Evolutionary conservation across 2,888 invertebrate genomes (phyloP).

Genomic region (Drosophila ezoana): DNA sequence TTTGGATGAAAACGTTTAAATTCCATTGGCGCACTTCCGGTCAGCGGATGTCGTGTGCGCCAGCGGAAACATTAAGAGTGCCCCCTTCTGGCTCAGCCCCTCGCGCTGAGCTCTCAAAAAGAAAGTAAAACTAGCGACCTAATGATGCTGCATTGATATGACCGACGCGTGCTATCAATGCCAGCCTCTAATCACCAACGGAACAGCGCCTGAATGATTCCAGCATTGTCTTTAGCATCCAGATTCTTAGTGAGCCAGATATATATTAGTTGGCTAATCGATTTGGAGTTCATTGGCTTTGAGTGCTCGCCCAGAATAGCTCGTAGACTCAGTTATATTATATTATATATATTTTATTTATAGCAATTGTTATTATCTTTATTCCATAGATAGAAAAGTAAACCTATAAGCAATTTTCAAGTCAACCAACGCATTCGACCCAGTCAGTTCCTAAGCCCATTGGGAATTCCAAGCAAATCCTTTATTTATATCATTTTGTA

Average conservation of each 20-base stretch:
- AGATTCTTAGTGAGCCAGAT: slow-evolving; percentile 8
- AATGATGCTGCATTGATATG: slow-evolving; percentile 63
- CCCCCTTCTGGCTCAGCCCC: slow-evolving; percentile 2
- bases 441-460: neutral
- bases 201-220: slow-evolving; percentile 41
- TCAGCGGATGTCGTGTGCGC: slow-evolving; percentile 82
- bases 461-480: neutral
- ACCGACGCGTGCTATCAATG: slow-evolving; percentile 61
- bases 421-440: neutral
- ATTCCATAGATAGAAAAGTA: too few relatives aligned
- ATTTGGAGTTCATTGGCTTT: slow-evolving; percentile 3
- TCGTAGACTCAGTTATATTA: too few relatives aligned
- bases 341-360: too few relatives aligned
- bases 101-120: neutral
- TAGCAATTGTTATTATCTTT: too few relatives aligned
- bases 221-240: slow-evolving; percentile 42
- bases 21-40: slow-evolving; percentile 79
- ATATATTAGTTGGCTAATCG: slow-evolving; percentile 32
- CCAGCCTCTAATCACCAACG: slow-evolving; percentile 60
- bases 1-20: slow-evolving; percentile 80
- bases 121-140: slow-evolving; percentile 20
- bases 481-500: neutral
- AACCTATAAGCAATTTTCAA: too few relatives aligned
- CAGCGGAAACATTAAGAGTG: slow-evolving; percentile 83
- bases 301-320: too few relatives aligned